Evolutionary conservation across 53 echinoderm and acorn worm species (phyloP), one percentile per base, ranked within the genome.

Genomic region (Holothuria leucospilota): DNA sequence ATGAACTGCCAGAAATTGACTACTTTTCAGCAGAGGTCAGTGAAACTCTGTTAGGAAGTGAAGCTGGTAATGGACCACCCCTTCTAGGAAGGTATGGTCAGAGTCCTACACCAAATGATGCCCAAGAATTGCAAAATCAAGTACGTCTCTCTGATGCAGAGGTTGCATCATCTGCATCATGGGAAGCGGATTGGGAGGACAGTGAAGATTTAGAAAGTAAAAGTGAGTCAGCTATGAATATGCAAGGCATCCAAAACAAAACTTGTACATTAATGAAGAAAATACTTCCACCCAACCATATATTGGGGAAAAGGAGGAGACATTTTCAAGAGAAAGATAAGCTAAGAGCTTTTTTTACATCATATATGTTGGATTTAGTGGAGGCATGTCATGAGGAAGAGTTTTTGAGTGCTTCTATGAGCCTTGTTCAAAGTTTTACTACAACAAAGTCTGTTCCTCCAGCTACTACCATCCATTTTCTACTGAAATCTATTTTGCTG

Each of bases 321-420:
- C 56, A 46, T 9, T 9, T 46, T 46, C 3, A 56, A 18, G 18
- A 18, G 16, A 16, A 56, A 56, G 56, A 18, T 15, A 8, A 75
- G 13, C 15, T 26, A 25, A 1, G 13, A 4, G 51, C 25, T 3
- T 24, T 46, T 11, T 46, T 75, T 51, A 75, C 75, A 21, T 75
- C 75, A 1, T 41, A 75, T 42, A 75, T 75, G 75, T 10, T 46
- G 51, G 41, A 75, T 52, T 25, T 75, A 20, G 52, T 75, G 26
- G 75, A 75, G 52, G 75, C 75, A 46, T 75, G 75, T 9, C 75
- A 75, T 49, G 75, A 75, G 13, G 75, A 75, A 75, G 11, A 75
- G 26, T 75, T 75, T 75, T 4, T 75, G 24, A 52, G 52, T 24
- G 51, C 75, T 26, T 21, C 75, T 1, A 15, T 75, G 3, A 24